These are phyloP conservation scores for Meda fulgida DNA, from an alignment of 2,797 vertebrate genomes.

Conservation along the genomic window DNA sequence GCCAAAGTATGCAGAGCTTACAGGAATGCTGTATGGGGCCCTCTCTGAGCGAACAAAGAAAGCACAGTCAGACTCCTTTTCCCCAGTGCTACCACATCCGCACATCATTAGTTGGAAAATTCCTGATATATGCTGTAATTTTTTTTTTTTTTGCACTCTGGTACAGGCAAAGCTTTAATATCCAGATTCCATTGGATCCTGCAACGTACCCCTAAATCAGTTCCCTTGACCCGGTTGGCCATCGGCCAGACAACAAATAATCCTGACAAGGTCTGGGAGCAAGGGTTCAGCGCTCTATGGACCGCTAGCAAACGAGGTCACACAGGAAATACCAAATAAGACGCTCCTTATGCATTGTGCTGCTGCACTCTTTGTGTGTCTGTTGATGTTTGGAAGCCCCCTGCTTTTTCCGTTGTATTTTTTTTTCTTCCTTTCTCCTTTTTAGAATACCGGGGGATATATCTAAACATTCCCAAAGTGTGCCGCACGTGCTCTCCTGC, in stretches of 20 bases:
- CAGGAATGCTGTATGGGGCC: constrained; percentile 98
- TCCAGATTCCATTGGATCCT: constrained; percentile 85
- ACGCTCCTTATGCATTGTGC: constrained; percentile 80
- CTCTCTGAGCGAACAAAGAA: constrained; percentile 96
- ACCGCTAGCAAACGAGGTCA: constrained; percentile 79
- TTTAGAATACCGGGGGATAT: constrained; percentile 83
- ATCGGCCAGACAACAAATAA: constrained; percentile 84
- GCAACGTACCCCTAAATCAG: constrained; percentile 67
- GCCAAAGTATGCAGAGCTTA: constrained; percentile 98
- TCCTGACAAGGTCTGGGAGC: constrained; percentile 72
- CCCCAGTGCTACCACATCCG: constrained; percentile 97
- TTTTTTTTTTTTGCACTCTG: constrained; percentile 78
- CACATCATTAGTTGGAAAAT: constrained; percentile 99
- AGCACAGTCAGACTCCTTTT: constrained; percentile 98
- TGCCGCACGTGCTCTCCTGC: constrained; percentile 88
- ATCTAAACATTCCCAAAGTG: constrained; percentile 90
- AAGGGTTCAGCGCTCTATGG: constrained; percentile 74
- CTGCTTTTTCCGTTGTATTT: constrained; percentile 67
- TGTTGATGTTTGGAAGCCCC: constrained; percentile 59
- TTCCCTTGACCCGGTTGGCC: constrained; percentile 81
- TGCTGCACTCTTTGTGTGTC: constrained; percentile 74
- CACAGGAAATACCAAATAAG: constrained; percentile 88
- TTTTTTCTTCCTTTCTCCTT: constrained; percentile 83
- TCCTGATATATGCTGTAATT: constrained; percentile 99
- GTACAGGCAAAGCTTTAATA: constrained; percentile 90